Evolutionary conservation across 2,888 invertebrate species (phyloP), one percentile per base, ranked within the genome.

Genomic region (Lasioglossum malachurum): DNA sequence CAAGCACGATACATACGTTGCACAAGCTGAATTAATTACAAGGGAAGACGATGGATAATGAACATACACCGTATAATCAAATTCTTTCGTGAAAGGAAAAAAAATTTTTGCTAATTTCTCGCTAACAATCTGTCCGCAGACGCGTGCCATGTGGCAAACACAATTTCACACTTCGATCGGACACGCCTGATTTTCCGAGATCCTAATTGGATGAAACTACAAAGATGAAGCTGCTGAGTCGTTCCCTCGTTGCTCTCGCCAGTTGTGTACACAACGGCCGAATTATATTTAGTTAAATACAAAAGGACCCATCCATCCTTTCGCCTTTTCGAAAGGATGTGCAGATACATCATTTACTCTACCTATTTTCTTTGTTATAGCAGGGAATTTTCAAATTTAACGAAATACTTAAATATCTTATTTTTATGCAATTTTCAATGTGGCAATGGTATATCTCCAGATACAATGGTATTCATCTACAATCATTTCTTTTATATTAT

Each of bases 71-170:
- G 35, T 27, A 31, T 69, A 75, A 80, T 78, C 64, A 53, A 49
- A 71, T 49, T 67, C 73, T 81, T 46, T 10, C 53, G 4, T 23
- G 35, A 23, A 31, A 46, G 83, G 83, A 84, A 67, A 35, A 60
- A 44, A 60, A 77, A 49, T 60, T 16, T 53, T 78, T 75, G 78
- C 78, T 83, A 84, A 83, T 84, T 83, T 83, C 83, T 84, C 84
- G 84, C 83, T 31, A 75, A 83, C 84, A 84, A 84, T 84, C 78
- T 83, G 83, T 82, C 87, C 84, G 49, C 80, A 83, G 88, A 82
- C 92, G 93, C 90, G 92, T 92, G 93, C 93, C 93, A 93, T 93
- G 93, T 93, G 93, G 92, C 90, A 91, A 89, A 89, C 60, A 89
- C 88, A 90, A 90, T 87, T 90, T 88, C 89, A 88, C 89, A 86